Base-by-base conservation (phyloP, 1,140 invertebrate genomes). In the Diorhabda carinulata region DNA sequence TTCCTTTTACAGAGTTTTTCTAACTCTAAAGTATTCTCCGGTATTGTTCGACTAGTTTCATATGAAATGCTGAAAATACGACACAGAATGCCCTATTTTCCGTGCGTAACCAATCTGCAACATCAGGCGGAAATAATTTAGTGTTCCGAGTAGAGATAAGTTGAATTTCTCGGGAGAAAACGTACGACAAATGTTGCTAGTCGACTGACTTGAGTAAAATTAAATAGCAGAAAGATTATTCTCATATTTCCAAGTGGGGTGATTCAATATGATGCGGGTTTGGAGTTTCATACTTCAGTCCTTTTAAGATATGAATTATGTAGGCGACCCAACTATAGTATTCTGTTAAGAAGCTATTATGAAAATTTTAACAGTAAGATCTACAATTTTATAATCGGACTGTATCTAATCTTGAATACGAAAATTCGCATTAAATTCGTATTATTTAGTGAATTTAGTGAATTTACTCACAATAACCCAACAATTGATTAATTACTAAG, bases 101-200 rank as follows among this genome's bases (percentile, higher is more conserved):
- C 5, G 41, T 62, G 61, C 61, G 41, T 44, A 44, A 44, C 61
- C 61, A 62, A 62, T 62, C 61, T 62, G 61, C 61, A 62, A 62
- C 61, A 62, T 62, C 61, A 44, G 43, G 61, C 61, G 61, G 61
- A 62, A 62, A 62, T 62, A 62, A 62, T 62, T 62, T 44, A 62
- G 61, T 62, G 61, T 62, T 62, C 41, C 8, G 41, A 62, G 61
- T 3, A 44, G 43, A 62, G 61, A 62, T 62, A 62, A 62, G 41
- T 62, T 62, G 4, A n/a, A 10, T 10, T 41, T 62, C 43, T 10
- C n/a, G 41, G 61, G 61, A 62, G 9, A 47, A 62, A 62, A 62
- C 43, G 61, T 62, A 62, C 61, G 61, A 62, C 61, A 62, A 62
- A 62, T 62, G 41, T 62, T 44, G 41, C 61, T 62, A 43, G 8